Base-by-base conservation (phyloP, 92 coral and sea anemone genomes). In the Galaxea fascicularis region DNA sequence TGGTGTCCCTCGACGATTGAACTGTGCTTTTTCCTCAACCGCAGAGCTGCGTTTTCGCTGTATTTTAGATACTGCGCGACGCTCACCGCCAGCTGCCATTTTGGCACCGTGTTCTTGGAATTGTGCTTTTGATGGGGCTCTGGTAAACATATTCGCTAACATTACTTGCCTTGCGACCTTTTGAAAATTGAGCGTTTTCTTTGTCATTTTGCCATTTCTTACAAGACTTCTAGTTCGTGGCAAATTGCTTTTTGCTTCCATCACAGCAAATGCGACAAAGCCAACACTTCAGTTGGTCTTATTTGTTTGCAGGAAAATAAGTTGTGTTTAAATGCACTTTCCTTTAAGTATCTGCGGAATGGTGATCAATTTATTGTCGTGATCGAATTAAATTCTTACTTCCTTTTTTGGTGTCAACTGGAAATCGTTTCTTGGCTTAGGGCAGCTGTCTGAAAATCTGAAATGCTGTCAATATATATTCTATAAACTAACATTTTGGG, bases 131-230 rank as follows among this genome's bases (percentile, higher is more conserved):
- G 28, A 17, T 58, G 46, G 46, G 25, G 51, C 79, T 66, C 85
- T 84, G 35, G 90, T 74, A 54, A 91, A 64, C 80, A 86, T 66
- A 20, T 91, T 91, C 16, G 95, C 95, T n/a, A 91, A 73, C 92
- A 90, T 83, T 9, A 91, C 92, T 70, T 91, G 95, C 18, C 92
- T 57, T 11, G 95, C 95, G 4, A 82, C 87, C 17, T 41, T 79
- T 21, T 87, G 79, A 75, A 91, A 91, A 57, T 82, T 57, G 16
- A 24, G 45, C 53, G 67, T 82, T 20, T 82, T 71, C 10, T 57
- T 58, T 35, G 78, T 82, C 58, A 56, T 69, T 54, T 60, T 82
- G 4, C 39, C 58, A 62, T 82, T 67, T 80, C 53, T 69, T 14
- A 26, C 3, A 53, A 25, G 17, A 17, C 46, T 56, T 71, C 46